Conservation (phyloP, 2,888 invertebrate species). For the Panzeria rudis region DNA sequence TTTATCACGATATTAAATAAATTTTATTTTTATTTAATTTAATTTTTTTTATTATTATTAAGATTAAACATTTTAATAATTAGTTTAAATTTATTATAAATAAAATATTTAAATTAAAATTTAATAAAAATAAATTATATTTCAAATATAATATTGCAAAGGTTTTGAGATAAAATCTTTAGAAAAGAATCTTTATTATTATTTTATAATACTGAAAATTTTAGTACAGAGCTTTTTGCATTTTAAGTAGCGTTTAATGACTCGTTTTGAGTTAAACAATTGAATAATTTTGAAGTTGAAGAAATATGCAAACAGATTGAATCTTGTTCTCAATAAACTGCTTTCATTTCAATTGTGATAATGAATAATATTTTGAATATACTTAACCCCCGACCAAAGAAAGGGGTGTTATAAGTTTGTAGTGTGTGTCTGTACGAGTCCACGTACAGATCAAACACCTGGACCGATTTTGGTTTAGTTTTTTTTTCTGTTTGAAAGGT, state of each 20-base stretch:
- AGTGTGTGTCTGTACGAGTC: no score
- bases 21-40: conserved; percentile 59
- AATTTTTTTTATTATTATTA: conserved; percentile 52
- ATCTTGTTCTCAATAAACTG: conserved; percentile 44
- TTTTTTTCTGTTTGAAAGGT: no score
- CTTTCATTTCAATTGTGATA: background rate
- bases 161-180: background rate
- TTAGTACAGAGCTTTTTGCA: no score
- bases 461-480: no score
- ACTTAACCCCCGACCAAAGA: no score
- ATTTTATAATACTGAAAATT: no score
- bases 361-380: background rate
- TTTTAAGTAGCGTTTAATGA: background rate
- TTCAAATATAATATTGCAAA: conserved; percentile 34
- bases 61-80: conserved; percentile 66
- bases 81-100: conserved; percentile 72
- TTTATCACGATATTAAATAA: conserved; percentile 60
- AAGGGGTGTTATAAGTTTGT: no score
- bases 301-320: background rate
- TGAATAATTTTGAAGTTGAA: no score
- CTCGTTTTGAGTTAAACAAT: background rate
- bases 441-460: no score
- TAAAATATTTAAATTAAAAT: conserved; percentile 72
- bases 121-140: conserved; percentile 71
- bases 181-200: background rate